Evolutionary conservation across 2,797 vertebrate genomes (phyloP), one percentile per base, ranked within the genome.

Genomic region (Vespertilio murinus): DNA sequence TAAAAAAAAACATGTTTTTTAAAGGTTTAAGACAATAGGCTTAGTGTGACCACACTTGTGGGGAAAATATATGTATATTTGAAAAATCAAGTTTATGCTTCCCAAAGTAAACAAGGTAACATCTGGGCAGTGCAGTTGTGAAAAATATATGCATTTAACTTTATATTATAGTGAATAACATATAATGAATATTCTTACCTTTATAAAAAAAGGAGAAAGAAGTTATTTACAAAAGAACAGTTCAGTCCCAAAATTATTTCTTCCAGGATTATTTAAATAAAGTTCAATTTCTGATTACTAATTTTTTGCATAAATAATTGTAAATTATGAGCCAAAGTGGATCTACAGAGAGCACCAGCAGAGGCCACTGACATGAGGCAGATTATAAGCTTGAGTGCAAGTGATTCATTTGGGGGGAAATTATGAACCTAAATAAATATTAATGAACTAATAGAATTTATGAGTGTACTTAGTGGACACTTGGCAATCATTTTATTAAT

Each of bases 241-340:
- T 71, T 86, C 33, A 70, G n/a, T 14, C 56, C 38, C 54, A 77
- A 67, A 80, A 88, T 93, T 80, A 80, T 81, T 87, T 94, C 67
- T 88, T 74, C 16, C 22, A 88, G n/a, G 59, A 49, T 96, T 61
- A 88, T 49, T 88, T 69, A 80, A 82, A 69, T 86, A 85, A 54
- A 90, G 75, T 90, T 75, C 35, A 54, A 85, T 49, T 65, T 90
- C 80, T 92, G 61, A 73, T 56, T 70, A 28, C 38, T 77, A 59
- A 42, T 52, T 80, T 75, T 88, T 70, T 64, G 30, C 42, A 80
- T 79, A 75, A 93, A 81, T 91, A 71, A 85, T 73, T 86, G 47
- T 47, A 56, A 79, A 59, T 20, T 23, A 9, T 77, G 33, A 77
- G 35, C 17, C 18, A 6, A 93, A 47, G 71, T 59, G 28, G 52